A percentile compares a stretch with the other conserved stretches of the same genome.
Conservation (phyloP, 1,140 invertebrate genomes). For the Amphibalanus amphitrite region DNA sequence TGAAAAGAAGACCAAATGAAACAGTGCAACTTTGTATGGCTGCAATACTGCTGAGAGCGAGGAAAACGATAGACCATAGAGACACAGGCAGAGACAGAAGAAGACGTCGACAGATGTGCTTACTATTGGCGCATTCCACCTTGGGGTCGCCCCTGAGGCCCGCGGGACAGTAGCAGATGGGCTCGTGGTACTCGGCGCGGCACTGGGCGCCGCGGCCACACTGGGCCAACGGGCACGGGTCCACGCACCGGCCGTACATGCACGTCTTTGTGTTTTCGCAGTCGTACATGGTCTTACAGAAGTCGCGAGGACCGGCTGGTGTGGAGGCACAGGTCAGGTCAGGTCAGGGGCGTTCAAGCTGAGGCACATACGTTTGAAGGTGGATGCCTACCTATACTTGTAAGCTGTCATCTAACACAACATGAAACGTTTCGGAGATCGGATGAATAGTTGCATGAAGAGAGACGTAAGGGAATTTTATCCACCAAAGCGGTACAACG, state of each 20-base stretch:
- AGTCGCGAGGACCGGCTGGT: constrained; percentile 37
- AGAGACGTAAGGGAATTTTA: too few relatives aligned
- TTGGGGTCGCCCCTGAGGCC: constrained; percentile 21
- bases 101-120: constrained; percentile 19
- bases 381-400: too few relatives aligned
- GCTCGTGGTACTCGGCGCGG: background rate
- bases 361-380: too few relatives aligned
- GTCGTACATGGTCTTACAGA: constrained; percentile 52
- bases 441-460: too few relatives aligned
- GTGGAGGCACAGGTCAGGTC: background rate
- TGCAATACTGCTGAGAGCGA: too few relatives aligned
- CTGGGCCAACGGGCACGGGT: constrained; percentile 16
- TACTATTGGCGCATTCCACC: constrained; percentile 21
- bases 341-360: background rate
- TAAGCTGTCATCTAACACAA: too few relatives aligned
- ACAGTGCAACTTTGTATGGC: too few relatives aligned
- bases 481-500: too few relatives aligned
- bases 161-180: constrained; percentile 13
- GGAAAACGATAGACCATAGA: background rate
- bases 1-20: too few relatives aligned
- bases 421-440: too few relatives aligned
- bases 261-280: constrained; percentile 20
- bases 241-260: constrained; percentile 19
- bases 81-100: constrained; percentile 23
- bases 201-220: constrained; percentile 8